These are phyloP conservation scores for Orchesella cincta DNA, from an alignment of 1,140 invertebrate species.

Conservation along the genomic window DNA sequence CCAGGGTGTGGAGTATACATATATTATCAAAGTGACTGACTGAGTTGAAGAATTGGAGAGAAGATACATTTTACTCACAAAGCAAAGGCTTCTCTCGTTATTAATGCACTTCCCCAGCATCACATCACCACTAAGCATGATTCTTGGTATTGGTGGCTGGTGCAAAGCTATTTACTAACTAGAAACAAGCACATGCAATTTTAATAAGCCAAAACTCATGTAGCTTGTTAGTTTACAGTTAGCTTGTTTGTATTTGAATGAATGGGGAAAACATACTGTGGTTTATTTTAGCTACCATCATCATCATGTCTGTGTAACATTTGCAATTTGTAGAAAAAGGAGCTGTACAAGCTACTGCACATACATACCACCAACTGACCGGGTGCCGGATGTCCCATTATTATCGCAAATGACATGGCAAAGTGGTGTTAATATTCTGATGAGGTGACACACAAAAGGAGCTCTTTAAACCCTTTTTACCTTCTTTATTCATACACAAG, in stretches of 20 bases:
- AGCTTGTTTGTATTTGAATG: constrained; percentile 3
- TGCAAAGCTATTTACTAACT: neutral
- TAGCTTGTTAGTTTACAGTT: neutral
- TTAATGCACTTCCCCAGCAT: too few relatives aligned
- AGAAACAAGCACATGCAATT: neutral
- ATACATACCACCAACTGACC: neutral
- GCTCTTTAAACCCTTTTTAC: neutral
- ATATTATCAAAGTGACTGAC: too few relatives aligned
- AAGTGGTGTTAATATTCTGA: constrained; percentile 8
- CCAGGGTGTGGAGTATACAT: too few relatives aligned
- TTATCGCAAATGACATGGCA: constrained; percentile 3
- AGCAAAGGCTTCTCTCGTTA: too few relatives aligned
- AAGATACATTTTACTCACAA: too few relatives aligned
- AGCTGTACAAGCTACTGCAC: neutral
- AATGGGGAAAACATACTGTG: neutral
- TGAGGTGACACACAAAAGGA: constrained; percentile 15
- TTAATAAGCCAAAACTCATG: constrained; percentile 17
- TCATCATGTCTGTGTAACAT: neutral
- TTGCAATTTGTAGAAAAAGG: neutral
- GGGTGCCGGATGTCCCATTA: constrained; percentile 20
- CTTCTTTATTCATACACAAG: neutral
- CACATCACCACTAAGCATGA: too few relatives aligned
- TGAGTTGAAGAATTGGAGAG: too few relatives aligned
- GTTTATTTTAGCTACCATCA: neutral
- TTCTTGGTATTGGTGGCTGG: neutral